Evolutionary conservation across 2,797 vertebrate genomes (phyloP), one percentile per base, ranked within the genome.

Genomic region (Cryptoprocta ferox): DNA sequence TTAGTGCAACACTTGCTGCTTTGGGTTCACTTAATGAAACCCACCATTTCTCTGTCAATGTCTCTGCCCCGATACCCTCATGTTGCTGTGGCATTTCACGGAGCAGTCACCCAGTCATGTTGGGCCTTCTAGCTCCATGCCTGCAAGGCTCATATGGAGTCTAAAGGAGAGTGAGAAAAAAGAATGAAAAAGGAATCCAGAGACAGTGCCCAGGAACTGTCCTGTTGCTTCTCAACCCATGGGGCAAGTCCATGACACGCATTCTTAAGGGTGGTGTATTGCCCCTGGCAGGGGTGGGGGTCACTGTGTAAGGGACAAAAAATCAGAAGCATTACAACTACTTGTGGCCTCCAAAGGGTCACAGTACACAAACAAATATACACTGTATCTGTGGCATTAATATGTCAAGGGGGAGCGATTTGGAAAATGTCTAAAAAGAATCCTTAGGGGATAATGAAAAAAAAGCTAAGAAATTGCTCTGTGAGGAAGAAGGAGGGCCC

Each of bases 291-390:
- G 1, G 3, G 5, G 7, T 35, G 15, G 53, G 15, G 3, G 50
- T 48, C 76, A 89, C 26, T 63, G 16, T 37, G 61, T 95, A n/a
- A 89, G 28, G 32, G 13, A 14, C 50, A 42, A 94, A 45, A 87
- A 45, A 53, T 45, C 30, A 24, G 50, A 95, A 59, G 2, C 11
- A 39, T 82, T 39, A 61, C 50, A 85, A 39, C 6, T 39, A 1
- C 24, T 32, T 66, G 19, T 70, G 13, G 68, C 13, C 30, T 71
- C 66, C 24, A 39, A 84, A 89, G 16, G 37, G 30, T 50, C 37
- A 56, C 0, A 15, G 3, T 8, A 71, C 15, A 53, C 28, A 37
- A 70, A 71, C 10, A 94, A 30, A 66, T 28, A 18, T 12, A 14
- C 28, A 32, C 21, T 59, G 0, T 93, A 42, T 81, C 53, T 82